Percentiles rank a stretch among this genome's conserved stretches.
phyloP scores from a whole-genome alignment of 2,113 vertebrate genomes.

The Larimichthys crocea region DNA sequence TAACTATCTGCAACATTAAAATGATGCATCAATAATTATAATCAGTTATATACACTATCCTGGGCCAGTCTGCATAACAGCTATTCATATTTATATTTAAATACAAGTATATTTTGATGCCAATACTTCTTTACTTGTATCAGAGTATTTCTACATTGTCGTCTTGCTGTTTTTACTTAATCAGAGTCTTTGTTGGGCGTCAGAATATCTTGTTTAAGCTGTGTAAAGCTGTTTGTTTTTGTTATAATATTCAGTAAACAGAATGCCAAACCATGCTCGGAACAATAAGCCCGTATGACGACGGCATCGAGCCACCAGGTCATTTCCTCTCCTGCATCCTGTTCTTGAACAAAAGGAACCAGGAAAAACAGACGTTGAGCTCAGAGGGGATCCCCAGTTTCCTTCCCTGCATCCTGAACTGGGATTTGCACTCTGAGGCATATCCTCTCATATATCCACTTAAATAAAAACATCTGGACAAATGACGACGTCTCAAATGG shows the following conservation, averaged over 20 bases:
- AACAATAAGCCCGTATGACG: slow-evolving; percentile 57
- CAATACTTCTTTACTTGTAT: neutral
- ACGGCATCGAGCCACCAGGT: slow-evolving; percentile 53
- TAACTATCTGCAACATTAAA: neutral
- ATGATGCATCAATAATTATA: no score
- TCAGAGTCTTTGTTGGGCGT: neutral
- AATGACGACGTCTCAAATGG: neutral
- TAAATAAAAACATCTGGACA: slow-evolving; percentile 19
- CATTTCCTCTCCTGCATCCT: slow-evolving; percentile 79
- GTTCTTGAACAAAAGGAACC: slow-evolving; percentile 63
- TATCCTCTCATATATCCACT: slow-evolving; percentile 22
- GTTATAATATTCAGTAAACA: slow-evolving; percentile 35
- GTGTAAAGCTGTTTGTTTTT: slow-evolving; percentile 42
- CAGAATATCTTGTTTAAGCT: neutral
- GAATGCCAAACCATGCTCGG: slow-evolving; percentile 39
- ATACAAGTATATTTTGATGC: neutral
- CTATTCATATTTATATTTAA: neutral
- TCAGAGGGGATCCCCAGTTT: slow-evolving; percentile 59
- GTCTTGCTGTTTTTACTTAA: neutral
- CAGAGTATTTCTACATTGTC: neutral
- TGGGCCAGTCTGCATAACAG: neutral
- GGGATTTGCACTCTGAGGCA: slow-evolving; percentile 26
- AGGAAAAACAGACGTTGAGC: slow-evolving; percentile 32
- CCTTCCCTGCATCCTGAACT: slow-evolving; percentile 57
- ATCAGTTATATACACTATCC: no score